Conservation (phyloP, 2,888 invertebrate genomes). For the Dasypogon diadema region DNA sequence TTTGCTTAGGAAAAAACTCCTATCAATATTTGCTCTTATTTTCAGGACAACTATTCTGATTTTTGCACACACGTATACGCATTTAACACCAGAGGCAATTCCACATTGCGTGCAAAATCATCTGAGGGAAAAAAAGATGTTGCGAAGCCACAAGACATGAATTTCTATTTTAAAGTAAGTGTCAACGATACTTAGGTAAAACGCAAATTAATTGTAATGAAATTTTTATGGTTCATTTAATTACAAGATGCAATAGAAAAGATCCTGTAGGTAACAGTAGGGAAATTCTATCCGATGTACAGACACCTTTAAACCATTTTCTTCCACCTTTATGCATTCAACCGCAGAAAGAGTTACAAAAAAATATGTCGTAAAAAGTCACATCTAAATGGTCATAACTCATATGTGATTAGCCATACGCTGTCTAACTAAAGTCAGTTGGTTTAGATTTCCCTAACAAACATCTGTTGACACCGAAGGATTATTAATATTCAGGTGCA, state of each 20-base stretch:
- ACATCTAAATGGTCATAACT: slow-evolving; percentile 43
- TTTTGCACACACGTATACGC: no score
- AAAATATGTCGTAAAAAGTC: slow-evolving; percentile 36
- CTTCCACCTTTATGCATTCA: slow-evolving; percentile 44
- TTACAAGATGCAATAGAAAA: slow-evolving; percentile 35
- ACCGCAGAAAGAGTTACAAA: slow-evolving; percentile 32
- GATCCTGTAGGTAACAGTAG: slow-evolving; percentile 16
- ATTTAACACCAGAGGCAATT: no score
- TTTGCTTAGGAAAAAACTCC: no score
- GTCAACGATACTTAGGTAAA: slow-evolving; percentile 31
- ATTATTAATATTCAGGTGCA: slow-evolving; percentile 32
- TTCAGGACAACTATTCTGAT: no score
- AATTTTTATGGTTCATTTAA: slow-evolving; percentile 40
- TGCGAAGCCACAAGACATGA: slow-evolving; percentile 29
- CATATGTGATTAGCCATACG: slow-evolving; percentile 22
- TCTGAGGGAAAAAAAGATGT: slow-evolving; percentile 3
- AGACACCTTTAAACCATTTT: slow-evolving; percentile 32
- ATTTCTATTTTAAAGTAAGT: slow-evolving; percentile 26
- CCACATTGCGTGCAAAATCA: slow-evolving; percentile 6
- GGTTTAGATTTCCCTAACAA: slow-evolving; percentile 31
- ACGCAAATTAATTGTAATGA: slow-evolving; percentile 47
- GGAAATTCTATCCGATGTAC: slow-evolving; percentile 28
- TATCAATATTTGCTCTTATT: no score
- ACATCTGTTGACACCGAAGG: slow-evolving; percentile 31
- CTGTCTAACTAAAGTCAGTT: slow-evolving; percentile 12